Percentiles rank a stretch among this genome's conserved stretches.
Conservation (phyloP, 2,797 vertebrate genomes). For the Phyllotis vaccarum region DNA sequence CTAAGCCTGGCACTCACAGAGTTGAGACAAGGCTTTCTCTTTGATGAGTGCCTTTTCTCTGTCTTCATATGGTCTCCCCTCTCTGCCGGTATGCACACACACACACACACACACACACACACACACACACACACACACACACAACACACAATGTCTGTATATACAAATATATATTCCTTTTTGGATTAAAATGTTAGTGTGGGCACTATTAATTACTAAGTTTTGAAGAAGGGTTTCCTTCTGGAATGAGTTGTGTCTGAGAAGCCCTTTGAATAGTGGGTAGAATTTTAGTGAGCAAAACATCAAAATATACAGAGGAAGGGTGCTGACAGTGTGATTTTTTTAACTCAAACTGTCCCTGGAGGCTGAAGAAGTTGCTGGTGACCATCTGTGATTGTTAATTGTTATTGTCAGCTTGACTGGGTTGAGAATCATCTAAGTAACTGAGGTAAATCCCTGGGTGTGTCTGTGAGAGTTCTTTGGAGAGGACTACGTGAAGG, state of each 20-base stretch:
- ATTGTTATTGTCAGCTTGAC: background rate
- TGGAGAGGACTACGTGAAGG: background rate
- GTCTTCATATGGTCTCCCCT: background rate
- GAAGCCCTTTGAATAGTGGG: background rate
- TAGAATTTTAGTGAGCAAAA: background rate
- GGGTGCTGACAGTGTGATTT: background rate
- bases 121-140: too few species aligned
- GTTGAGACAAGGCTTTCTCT: background rate
- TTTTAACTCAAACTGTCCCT: background rate
- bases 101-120: too few species aligned
- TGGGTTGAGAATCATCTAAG: background rate
- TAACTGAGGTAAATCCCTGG: background rate
- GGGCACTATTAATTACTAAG: background rate
- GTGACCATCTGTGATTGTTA: background rate
- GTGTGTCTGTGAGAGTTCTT: background rate
- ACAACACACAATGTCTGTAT: too few species aligned
- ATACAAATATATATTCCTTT: background rate
- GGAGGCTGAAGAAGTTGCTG: background rate
- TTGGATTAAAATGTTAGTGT: background rate
- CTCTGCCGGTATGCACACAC: background rate
- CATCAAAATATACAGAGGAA: background rate
- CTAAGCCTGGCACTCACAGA: background rate
- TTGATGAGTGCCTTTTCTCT: background rate
- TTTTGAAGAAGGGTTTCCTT: conserved; percentile 2
- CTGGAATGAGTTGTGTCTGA: background rate